Conservation (phyloP, 2,797 vertebrate species). For the Crax fasciolata region DNA sequence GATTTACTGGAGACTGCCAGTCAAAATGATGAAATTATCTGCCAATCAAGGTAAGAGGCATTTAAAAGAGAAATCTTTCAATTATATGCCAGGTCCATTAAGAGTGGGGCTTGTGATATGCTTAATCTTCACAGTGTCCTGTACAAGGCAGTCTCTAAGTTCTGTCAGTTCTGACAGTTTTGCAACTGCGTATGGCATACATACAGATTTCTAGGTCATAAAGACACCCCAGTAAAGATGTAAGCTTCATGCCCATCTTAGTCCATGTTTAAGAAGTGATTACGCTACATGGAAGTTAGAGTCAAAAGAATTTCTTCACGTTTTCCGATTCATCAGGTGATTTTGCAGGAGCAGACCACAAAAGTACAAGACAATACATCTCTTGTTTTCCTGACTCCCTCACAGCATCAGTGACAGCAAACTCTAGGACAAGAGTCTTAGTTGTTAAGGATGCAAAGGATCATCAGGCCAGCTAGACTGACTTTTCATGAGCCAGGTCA, state of each 20-base stretch:
- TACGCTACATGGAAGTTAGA: not conserved
- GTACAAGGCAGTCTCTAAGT: not conserved
- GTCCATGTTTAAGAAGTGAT: not conserved
- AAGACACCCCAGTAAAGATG: not conserved
- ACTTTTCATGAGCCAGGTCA: not conserved
- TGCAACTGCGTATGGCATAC: not conserved
- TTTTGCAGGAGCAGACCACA: not conserved
- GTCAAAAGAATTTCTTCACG: not conserved
- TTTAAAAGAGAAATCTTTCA: not conserved
- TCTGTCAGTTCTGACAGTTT: not conserved
- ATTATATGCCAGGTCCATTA: not conserved
- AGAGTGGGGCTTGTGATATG: not conserved
- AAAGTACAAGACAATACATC: not conserved
- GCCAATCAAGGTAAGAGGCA: not conserved
- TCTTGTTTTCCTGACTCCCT: not conserved
- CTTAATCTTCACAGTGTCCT: not conserved
- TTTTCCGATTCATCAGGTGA: not conserved
- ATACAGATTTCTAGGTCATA: not conserved
- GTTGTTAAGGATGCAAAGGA: not conserved
- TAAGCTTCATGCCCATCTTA: not conserved
- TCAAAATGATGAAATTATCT: not conserved
- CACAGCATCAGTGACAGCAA: not conserved
- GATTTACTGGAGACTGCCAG: constrained; percentile 3
- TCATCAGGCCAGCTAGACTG: not conserved
- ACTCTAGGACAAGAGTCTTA: constrained; percentile 25